Conservation (phyloP, 2,888 invertebrate genomes). For the Deroplatys truncata region DNA sequence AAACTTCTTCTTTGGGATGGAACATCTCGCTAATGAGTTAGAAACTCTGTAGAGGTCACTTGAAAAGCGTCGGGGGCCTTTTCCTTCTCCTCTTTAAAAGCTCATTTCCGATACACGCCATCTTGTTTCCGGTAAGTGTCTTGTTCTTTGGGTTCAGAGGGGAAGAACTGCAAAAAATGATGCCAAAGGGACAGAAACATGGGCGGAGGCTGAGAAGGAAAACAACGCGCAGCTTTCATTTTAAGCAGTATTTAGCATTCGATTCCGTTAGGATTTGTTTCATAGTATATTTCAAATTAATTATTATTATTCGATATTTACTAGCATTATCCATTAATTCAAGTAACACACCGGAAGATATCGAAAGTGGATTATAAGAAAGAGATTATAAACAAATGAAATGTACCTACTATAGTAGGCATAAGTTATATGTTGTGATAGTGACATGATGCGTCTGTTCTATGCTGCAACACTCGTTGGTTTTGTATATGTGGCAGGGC, state of each 20-base stretch:
- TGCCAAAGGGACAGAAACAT: not conserved
- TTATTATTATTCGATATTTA: too few species aligned
- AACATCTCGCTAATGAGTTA: slow-evolving; percentile 3
- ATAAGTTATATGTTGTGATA: too few species aligned
- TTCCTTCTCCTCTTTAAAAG: slow-evolving; percentile 20
- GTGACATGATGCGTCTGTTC: too few species aligned
- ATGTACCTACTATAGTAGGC: too few species aligned
- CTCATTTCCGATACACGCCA: slow-evolving; percentile 22
- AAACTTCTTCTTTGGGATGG: not conserved
- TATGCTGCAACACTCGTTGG: too few species aligned
- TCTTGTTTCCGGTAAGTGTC: not conserved
- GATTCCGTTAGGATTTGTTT: too few species aligned
- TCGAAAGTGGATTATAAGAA: too few species aligned
- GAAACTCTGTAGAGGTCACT: slow-evolving; percentile 1
- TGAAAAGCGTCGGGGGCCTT: not conserved
- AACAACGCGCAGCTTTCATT: not conserved
- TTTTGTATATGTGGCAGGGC: too few species aligned
- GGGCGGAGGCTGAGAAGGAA: not conserved
- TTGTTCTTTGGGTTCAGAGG: not conserved
- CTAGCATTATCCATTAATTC: too few species aligned
- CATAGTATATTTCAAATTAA: too few species aligned
- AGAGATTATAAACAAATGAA: too few species aligned
- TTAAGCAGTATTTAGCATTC: not conserved
- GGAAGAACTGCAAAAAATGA: not conserved
- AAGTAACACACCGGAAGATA: too few species aligned